Conservation (phyloP, 2,797 vertebrate genomes). For the Macroramphosus scolopax region DNA sequence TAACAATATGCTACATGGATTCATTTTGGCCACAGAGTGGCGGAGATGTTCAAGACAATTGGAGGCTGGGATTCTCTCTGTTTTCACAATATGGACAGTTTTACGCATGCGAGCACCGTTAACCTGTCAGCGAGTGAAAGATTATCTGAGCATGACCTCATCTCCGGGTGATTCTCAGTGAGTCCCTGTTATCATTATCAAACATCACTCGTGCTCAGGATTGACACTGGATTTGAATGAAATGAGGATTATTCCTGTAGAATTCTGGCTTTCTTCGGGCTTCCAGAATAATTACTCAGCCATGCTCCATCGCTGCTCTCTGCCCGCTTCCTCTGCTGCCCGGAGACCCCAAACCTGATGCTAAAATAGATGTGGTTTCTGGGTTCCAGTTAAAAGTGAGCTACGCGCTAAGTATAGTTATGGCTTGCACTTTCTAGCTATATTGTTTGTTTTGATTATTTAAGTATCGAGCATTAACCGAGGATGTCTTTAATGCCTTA, state of each 20-base stretch:
- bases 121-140: constrained; percentile 52
- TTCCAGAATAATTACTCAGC: constrained; percentile 64
- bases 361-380: constrained; percentile 79
- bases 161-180: constrained; percentile 21
- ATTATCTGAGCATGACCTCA: constrained; percentile 48
- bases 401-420: constrained; percentile 68
- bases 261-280: constrained; percentile 48
- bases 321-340: constrained; percentile 48
- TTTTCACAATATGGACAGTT: constrained; percentile 21
- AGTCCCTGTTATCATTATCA: constrained; percentile 35
- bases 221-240: constrained; percentile 57
- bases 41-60: constrained; percentile 79
- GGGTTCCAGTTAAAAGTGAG: constrained; percentile 70
- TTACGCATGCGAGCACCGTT: constrained; percentile 35
- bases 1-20: constrained; percentile 30
- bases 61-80: constrained; percentile 36
- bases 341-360: constrained; percentile 75
- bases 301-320: constrained; percentile 41
- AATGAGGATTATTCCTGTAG: constrained; percentile 35
- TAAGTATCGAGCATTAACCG: constrained; percentile 34
- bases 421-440: constrained; percentile 65
- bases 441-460: constrained; percentile 75
- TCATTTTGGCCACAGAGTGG: constrained; percentile 80
- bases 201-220: constrained; percentile 33
- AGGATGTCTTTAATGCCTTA: constrained; percentile 14